phyloP scores from a whole-genome alignment of 2,888 invertebrate species.

The Ophion ventricosus region DNA sequence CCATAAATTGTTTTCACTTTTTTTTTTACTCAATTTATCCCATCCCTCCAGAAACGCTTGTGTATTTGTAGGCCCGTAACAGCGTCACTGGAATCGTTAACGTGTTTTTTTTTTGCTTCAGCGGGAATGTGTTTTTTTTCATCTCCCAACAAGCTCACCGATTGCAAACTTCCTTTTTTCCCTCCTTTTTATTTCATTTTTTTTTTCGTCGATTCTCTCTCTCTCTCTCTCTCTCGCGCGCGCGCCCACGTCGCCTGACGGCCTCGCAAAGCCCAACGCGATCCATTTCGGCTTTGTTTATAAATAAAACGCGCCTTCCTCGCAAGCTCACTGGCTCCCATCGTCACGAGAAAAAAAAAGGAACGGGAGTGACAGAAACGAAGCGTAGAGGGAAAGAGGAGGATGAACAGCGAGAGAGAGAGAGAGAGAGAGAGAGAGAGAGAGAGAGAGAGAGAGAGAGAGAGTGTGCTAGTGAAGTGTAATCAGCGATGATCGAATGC shows the following conservation, averaged over 20 bases:
- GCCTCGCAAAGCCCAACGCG: constrained; percentile 23
- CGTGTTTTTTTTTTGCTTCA: neutral
- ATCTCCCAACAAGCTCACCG: neutral
- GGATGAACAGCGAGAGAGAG: neutral
- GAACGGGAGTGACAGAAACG: constrained; percentile 21
- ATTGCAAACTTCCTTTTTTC: neutral
- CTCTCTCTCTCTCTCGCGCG: constrained; percentile 28
- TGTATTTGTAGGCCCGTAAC: neutral
- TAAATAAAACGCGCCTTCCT: constrained; percentile 74
- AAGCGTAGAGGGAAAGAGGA: neutral
- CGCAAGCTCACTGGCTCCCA: constrained; percentile 39
- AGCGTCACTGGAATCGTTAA: neutral
- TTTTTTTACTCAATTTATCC: constrained; percentile 4
- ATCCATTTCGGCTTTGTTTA: constrained; percentile 75
- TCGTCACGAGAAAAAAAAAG: constrained; percentile 29
- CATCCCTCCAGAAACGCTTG: neutral
- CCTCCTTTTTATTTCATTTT: neutral
- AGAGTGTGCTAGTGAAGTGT: neutral
- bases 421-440: neutral
- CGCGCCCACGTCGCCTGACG: constrained; percentile 26
- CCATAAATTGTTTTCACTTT: neutral
- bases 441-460: neutral
- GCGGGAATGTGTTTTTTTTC: neutral
- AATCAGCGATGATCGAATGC: constrained; percentile 20
- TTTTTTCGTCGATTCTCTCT: neutral